Conservation (phyloP, 2,797 vertebrate species). For the Holocentrus rufus region DNA sequence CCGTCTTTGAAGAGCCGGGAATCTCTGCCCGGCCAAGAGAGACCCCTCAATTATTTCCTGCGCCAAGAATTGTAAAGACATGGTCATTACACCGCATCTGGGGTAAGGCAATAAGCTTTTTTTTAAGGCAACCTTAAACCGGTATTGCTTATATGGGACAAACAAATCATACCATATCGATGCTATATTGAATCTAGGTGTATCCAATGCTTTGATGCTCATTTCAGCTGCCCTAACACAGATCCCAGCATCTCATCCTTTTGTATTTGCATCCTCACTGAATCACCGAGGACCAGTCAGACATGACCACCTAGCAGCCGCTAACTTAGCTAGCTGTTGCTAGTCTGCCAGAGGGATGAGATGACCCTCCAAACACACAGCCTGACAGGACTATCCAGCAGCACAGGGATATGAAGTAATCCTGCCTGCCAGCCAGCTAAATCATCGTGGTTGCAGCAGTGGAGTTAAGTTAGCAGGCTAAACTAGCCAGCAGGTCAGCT, state of each 20-base stretch:
- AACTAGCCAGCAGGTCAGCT: conserved; percentile 34
- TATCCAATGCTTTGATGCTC: conserved; percentile 13
- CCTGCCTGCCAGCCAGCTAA: neutral
- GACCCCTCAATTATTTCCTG: conserved; percentile 81
- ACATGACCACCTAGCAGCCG: conserved; percentile 59
- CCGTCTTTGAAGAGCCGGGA: conserved; percentile 49
- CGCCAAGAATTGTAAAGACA: conserved; percentile 81
- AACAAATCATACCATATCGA: neutral
- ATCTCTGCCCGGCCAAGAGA: conserved; percentile 60
- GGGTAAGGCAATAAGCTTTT: conserved; percentile 73
- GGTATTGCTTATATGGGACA: neutral
- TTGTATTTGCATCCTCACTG: conserved; percentile 71
- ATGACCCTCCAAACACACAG: neutral
- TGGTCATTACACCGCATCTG: conserved; percentile 74
- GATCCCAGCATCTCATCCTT: conserved; percentile 53
- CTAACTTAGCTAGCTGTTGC: conserved; percentile 55
- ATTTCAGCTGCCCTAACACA: conserved; percentile 11
- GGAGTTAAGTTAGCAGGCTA: neutral
- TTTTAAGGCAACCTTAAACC: neutral
- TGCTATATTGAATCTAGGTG: neutral
- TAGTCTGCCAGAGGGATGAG: conserved; percentile 21
- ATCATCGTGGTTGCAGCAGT: conserved; percentile 45
- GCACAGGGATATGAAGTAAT: neutral
- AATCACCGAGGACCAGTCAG: conserved; percentile 72
- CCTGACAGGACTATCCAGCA: conserved; percentile 12